Evolutionary conservation across 2,113 vertebrate species (phyloP).

Genomic region (Dicrurus megarhynchus): DNA sequence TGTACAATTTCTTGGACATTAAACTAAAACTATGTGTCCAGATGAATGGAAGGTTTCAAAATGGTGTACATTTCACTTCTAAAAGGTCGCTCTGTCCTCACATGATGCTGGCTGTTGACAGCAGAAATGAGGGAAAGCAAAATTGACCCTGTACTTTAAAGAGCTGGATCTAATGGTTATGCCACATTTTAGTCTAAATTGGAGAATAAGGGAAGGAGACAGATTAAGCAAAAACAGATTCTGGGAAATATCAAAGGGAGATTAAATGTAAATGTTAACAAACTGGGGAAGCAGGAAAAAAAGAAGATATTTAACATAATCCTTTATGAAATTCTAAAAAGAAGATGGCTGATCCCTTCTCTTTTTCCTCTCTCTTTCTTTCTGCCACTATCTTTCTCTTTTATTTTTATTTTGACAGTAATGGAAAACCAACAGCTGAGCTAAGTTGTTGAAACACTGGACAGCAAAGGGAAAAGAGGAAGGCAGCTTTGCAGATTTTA

Average conservation of each 20-base stretch:
- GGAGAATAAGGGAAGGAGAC: not conserved
- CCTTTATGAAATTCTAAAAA: constrained; percentile 1
- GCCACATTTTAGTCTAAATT: not conserved
- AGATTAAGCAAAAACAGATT: not conserved
- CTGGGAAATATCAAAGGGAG: not conserved
- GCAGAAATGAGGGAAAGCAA: not conserved
- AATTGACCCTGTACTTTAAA: not conserved
- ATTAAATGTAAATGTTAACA: constrained; percentile 28
- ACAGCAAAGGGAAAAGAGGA: not conserved
- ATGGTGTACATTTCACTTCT: not conserved
- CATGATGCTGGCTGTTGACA: not conserved
- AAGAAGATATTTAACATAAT: constrained; percentile 22
- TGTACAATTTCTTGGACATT: not conserved
- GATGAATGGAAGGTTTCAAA: not conserved
- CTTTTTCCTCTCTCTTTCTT: not conserved
- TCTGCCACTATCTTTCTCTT: not conserved
- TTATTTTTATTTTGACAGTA: constrained; percentile 30
- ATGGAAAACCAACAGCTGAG: not conserved
- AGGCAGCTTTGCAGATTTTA: constrained; percentile 18
- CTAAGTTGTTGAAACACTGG: not conserved
- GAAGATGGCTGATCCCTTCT: not conserved
- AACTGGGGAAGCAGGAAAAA: not conserved
- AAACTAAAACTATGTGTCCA: not conserved
- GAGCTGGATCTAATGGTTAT: not conserved
- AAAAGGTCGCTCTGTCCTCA: not conserved